A percentile compares a stretch with the other conserved stretches of the same genome.
Conservation (phyloP, 2,113 vertebrate species). For the Eubucco bourcierii region DNA sequence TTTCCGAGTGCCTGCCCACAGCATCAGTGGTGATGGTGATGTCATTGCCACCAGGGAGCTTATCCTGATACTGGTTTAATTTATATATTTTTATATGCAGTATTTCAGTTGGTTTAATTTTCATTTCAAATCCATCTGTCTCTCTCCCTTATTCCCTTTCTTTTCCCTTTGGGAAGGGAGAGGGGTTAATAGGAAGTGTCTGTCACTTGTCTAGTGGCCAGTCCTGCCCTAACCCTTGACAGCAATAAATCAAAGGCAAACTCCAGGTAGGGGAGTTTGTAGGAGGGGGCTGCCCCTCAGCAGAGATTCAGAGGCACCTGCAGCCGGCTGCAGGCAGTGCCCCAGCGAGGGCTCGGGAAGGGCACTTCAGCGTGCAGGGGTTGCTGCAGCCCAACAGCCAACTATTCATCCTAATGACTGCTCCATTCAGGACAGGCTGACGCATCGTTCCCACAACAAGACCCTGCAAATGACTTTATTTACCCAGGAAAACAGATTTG, state of each 20-base stretch:
- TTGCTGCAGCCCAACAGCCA: slow-evolving; percentile 15
- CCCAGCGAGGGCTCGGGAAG: background rate
- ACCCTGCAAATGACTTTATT: slow-evolving; percentile 40
- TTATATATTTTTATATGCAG: too few species aligned
- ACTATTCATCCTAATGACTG: slow-evolving; percentile 23
- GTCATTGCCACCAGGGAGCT: too few species aligned
- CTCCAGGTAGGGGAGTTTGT: accelerated
- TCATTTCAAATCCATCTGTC: too few species aligned
- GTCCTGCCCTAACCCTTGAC: too few species aligned
- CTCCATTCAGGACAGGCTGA: slow-evolving; percentile 8
- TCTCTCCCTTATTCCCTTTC: too few species aligned
- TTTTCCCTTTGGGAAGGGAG: too few species aligned
- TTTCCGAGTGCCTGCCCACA: too few species aligned
- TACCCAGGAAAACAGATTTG: slow-evolving; percentile 46
- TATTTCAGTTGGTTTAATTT: too few species aligned
- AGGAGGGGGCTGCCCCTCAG: background rate
- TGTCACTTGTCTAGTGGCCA: too few species aligned
- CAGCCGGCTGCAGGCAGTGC: background rate
- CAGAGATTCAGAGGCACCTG: slow-evolving; percentile 26
- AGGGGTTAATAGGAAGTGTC: too few species aligned
- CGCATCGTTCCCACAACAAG: background rate
- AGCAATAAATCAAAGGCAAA: background rate
- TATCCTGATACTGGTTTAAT: too few species aligned
- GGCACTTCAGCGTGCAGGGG: background rate
- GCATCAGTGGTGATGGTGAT: too few species aligned